These are phyloP conservation scores for Heliconius hortense DNA, from an alignment of 2,888 invertebrate genomes.

Conservation along the genomic window DNA sequence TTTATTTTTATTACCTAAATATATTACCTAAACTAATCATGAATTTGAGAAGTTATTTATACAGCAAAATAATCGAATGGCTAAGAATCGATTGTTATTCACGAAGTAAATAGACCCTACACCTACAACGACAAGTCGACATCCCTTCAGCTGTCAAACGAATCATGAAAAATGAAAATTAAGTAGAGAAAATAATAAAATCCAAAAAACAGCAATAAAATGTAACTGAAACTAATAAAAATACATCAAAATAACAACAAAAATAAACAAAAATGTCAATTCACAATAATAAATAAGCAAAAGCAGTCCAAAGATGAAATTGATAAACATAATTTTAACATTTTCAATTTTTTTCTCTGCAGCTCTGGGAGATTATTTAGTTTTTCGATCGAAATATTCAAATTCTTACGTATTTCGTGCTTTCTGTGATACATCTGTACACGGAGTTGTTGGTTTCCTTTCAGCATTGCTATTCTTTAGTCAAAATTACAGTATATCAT, in stretches of 20 bases:
- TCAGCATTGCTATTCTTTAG: constrained; percentile 64
- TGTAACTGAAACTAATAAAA: background rate
- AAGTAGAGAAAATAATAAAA: background rate
- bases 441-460: constrained; percentile 60
- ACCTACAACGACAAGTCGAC: background rate
- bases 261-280: background rate
- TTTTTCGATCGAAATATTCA: constrained; percentile 66
- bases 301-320: constrained; percentile 52
- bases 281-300: background rate
- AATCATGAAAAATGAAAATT: background rate
- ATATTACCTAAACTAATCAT: too few species aligned
- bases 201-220: background rate
- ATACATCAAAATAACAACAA: background rate
- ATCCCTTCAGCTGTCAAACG: background rate
- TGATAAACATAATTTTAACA: constrained; percentile 52
- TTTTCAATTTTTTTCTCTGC: constrained; percentile 53
- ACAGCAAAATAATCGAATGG: background rate
- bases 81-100: background rate
- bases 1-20: too few species aligned
- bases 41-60: too few species aligned
- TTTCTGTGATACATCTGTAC: constrained; percentile 59
- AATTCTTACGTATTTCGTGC: constrained; percentile 59
- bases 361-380: constrained; percentile 63
- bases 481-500: constrained; percentile 51
- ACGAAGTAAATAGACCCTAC: too few species aligned